Base-by-base conservation (phyloP, 2,888 invertebrate genomes). In the Busseola fusca region DNA sequence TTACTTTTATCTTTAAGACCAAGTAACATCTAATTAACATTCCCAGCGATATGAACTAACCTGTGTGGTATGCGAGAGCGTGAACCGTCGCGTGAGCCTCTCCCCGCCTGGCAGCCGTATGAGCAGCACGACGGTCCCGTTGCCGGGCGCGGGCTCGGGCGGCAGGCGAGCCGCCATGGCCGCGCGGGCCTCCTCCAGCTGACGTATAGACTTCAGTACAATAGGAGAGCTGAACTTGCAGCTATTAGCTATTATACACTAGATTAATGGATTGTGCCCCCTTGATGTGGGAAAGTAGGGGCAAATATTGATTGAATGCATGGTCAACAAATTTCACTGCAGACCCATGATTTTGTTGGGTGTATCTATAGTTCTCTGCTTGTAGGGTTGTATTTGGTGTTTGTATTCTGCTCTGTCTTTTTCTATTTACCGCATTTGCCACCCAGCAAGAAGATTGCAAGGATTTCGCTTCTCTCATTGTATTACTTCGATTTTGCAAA, bases 21-120 rank as follows among this genome's bases (percentile, higher is more conserved):
- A n/a, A n/a, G n/a, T n/a, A n/a, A n/a, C n/a, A n/a, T n/a, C n/a
- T 34, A 2, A 3, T 34, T 34, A 3, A 3, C 34, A 34, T 34
- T 34, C 34, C 2, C 7, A 34, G 7, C 34, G 30, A 30, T 30
- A 12, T 10, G 16, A 4, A 54, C 58, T 27, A 0, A 98, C 99
- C 97, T 98, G 97, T 74, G 99, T 96, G 78, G 98, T 98, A 93
- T 99, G 97, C 52, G 96, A 94, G 89, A 97, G 96, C 34, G 97
- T 96, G 95, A 99, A 99, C 84, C 99, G 96, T 74, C 99, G 95
- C 86, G 99, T 98, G 80, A 99, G 96, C 18, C 99, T 96, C 77
- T 97, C 97, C 64, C 99, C 99, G 89, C 97, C 97, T 10, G 99
- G 99, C 89, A 99, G 96, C 87, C 99, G 99, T 86, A 99, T 98